These are phyloP conservation scores for Gari tellinella DNA, from an alignment of 2,888 invertebrate species.

Conservation along the genomic window DNA sequence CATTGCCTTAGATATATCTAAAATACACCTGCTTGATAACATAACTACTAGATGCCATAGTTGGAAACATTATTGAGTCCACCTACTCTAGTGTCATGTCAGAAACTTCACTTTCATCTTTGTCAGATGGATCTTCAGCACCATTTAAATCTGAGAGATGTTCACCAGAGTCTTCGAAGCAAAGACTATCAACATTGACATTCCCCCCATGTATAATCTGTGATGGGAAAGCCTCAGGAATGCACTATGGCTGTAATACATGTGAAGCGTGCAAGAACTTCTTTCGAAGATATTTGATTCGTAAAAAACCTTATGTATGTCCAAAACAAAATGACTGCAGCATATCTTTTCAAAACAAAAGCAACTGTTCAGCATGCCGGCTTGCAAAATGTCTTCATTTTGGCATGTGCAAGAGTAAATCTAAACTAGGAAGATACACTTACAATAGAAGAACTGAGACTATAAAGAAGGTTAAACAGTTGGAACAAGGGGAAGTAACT, in stretches of 20 bases:
- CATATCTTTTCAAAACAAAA: slow-evolving; percentile 33
- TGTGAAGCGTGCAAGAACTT: too few relatives aligned
- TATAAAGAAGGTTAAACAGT: slow-evolving; percentile 39
- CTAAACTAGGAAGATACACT: slow-evolving; percentile 44
- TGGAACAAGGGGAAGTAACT: slow-evolving; percentile 27
- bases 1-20: too few relatives aligned
- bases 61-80: too few relatives aligned
- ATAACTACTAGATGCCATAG: too few relatives aligned
- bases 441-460: slow-evolving; percentile 43
- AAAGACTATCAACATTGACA: slow-evolving; percentile 36
- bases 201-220: slow-evolving; percentile 63
- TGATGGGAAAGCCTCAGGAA: slow-evolving; percentile 58
- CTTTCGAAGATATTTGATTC: slow-evolving; percentile 55
- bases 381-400: slow-evolving; percentile 40
- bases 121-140: too few relatives aligned
- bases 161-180: too few relatives aligned
- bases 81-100: too few relatives aligned
- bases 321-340: slow-evolving; percentile 30
- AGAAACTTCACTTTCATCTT: too few relatives aligned
- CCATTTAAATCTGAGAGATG: too few relatives aligned
- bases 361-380: slow-evolving; percentile 54
- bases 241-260: slow-evolving; percentile 63
- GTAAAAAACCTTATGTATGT: slow-evolving; percentile 41
- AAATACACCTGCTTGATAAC: too few relatives aligned
- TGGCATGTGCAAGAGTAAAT: slow-evolving; percentile 53